Evolutionary conservation across 2,113 vertebrate species (phyloP), one percentile per base, ranked within the genome.

Genomic region (Coreoperca whiteheadi): DNA sequence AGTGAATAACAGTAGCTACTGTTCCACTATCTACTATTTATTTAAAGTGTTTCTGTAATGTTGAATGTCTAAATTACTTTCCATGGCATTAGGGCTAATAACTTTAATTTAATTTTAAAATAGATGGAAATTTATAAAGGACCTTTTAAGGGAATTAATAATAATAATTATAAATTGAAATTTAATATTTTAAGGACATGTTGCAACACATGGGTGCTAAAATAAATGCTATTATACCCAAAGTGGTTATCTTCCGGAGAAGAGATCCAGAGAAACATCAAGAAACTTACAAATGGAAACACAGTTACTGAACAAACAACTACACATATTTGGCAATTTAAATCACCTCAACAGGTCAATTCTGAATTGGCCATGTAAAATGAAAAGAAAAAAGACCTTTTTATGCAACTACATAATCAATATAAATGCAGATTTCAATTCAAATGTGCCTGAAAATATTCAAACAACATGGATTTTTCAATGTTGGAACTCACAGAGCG

Each of bases 291-390:
- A 69, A 60, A 54, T 30, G 14, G 34, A 77, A 81, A 50, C 28
- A 46, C 37, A 60, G 37, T 81, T 30, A n/a, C 28, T 39, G 30
- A 74, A 79, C 30, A 59, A 74, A 59, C 39, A 59, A 20, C 60
- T 56, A 46, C 48, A 61, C 23, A 32, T 25, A 43, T 68, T 30
- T 59, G 15, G 30, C 9, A 68, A 80, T 57, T 14, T 25, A 80
- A 77, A 25, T 48, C 11, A 43, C 28, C 16, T 32, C 15, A 81
- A 25, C 2, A n/a, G 25, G 4, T 16, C 59, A 28, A n/a, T 30
- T 32, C 8, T 74, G 16, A 43, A 41, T 10, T 53, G 16, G 16
- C 16, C 25, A 32, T 65, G n/a, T 34, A 34, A 21, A 39, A 23
- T 57, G 11, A 15, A 34, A 57, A 43, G 1, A 32, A 43, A n/a